These are phyloP conservation scores for Archaeoteleia sp. DNA, from an alignment of 2,888 invertebrate genomes.

Conservation along the genomic window DNA sequence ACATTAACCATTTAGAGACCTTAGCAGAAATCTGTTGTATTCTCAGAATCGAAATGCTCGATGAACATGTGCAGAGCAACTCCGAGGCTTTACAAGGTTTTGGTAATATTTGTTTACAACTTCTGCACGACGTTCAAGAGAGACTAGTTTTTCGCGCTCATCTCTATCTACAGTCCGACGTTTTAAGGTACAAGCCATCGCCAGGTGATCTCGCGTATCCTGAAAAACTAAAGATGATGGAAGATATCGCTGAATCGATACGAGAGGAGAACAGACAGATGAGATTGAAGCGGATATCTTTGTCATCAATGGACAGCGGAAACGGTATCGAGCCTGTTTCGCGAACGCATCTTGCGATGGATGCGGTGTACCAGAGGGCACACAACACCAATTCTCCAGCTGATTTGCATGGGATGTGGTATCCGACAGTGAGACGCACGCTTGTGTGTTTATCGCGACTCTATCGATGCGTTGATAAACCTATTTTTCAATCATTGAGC, in stretches of 20 bases:
- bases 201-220: constrained; percentile 98
- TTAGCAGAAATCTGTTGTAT: constrained; percentile 97
- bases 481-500: constrained; percentile 97
- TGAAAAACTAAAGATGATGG: constrained; percentile 98
- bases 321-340: constrained; percentile 62
- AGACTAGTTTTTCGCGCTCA: constrained; percentile 96
- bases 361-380: constrained; percentile 65
- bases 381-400: constrained; percentile 86
- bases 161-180: constrained; percentile 94
- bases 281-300: constrained; percentile 67
- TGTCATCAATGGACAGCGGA: constrained; percentile 65
- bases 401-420: constrained; percentile 99
- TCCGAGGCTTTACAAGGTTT: constrained; percentile 85
- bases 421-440: constrained; percentile 96
- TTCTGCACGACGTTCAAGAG: constrained; percentile 96
- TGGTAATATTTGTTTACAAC: constrained; percentile 85
- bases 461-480: constrained; percentile 93
- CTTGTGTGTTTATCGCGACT: constrained; percentile 95
- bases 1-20: constrained; percentile 97
- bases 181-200: constrained; percentile 90
- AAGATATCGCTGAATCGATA: constrained; percentile 78
- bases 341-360: constrained; percentile 64
- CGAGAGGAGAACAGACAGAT: constrained; percentile 68
- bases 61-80: constrained; percentile 91
- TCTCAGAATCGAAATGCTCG: constrained; percentile 91